Evolutionary conservation across 2,888 invertebrate genomes (phyloP).

Genomic region (Hirtodrosophila cameraria): DNA sequence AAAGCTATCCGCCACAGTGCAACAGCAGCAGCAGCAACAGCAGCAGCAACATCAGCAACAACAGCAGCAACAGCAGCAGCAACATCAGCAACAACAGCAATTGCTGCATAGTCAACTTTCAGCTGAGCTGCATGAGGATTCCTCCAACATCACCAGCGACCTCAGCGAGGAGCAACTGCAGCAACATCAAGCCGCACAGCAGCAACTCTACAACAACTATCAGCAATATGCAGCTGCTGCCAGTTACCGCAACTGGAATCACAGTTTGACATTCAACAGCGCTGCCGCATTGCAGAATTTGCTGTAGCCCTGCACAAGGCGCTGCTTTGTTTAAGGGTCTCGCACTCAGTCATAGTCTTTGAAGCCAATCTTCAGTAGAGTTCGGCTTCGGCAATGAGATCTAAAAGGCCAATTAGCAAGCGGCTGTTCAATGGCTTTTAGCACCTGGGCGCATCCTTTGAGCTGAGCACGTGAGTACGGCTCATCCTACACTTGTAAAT

Average conservation of each 20-base stretch:
- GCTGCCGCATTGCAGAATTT: constrained; percentile 81
- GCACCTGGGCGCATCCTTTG: constrained; percentile 74
- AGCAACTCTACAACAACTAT: constrained; percentile 81
- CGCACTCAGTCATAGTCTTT: no score
- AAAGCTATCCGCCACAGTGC: constrained; percentile 60
- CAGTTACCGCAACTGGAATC: constrained; percentile 80
- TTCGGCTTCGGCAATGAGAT: no score
- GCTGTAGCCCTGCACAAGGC: constrained; percentile 76
- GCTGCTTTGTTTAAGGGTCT: constrained; percentile 48
- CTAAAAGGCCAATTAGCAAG: constrained; percentile 60
- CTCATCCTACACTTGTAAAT: constrained; percentile 60
- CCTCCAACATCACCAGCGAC: constrained; percentile 81
- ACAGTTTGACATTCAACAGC: constrained; percentile 79
- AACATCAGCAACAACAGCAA: constrained; percentile 69
- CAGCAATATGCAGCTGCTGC: constrained; percentile 81
- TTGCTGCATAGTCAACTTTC: constrained; percentile 74
- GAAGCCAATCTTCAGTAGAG: constrained; percentile 3
- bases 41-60: constrained; percentile 68
- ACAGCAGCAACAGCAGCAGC: constrained; percentile 66
- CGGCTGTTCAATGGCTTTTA: constrained; percentile 72
- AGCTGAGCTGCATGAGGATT: constrained; percentile 77
- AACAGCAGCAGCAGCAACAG: constrained; percentile 68
- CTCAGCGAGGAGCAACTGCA: constrained; percentile 81
- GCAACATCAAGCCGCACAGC: constrained; percentile 78
- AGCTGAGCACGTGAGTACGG: constrained; percentile 66